Evolutionary conservation across 2,797 vertebrate genomes (phyloP), one percentile per base, ranked within the genome.

Genomic region (Danio tinwini): DNA sequence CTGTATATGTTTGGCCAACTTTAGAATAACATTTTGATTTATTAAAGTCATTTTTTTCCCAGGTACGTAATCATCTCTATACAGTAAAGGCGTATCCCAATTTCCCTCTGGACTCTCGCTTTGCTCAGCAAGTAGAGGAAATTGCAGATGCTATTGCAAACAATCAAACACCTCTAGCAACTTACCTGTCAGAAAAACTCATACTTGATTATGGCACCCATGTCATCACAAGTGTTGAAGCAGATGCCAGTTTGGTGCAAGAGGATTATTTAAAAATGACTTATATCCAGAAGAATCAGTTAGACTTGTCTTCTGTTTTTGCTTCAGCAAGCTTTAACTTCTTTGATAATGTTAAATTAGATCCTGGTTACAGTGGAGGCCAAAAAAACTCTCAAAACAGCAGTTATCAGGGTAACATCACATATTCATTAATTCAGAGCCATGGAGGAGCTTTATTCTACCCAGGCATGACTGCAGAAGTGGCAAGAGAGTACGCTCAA

Each of bases 121-220:
- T 98, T 68, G 91, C 63, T 81, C 89, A 92, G 63, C 93, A 94
- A 83, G 93, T 90, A 56, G 77, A 93, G 76, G 89, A 89, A 1
- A 96, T 98, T 0, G 94, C 93, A 1, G 92, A 94, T 17, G 91
- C 93, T 21, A 90, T 97, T 55, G 95, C 96, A 83, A 97, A 95
- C 90, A 98, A 98, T 85, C 96, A 96, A 89, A 97, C 95, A 0
- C 91, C 83, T 29, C 92, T 90, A 53, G 94, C 93, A 2, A 86
- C 91, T 0, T 97, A 95, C 55, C 91, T 97, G 62, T 93, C 97
- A 0, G 96, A 98, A 83, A 90, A 88, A 86, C 92, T 98, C 87
- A 93, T 98, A n/a, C 87, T 96, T 73, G 93, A 96, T 84, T 97
- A 95, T 0, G 96, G 97, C 44, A 97, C 96, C 16, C 97, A 98